Base-by-base conservation (phyloP, 2,797 vertebrate species). In the Xerus rutilus region DNA sequence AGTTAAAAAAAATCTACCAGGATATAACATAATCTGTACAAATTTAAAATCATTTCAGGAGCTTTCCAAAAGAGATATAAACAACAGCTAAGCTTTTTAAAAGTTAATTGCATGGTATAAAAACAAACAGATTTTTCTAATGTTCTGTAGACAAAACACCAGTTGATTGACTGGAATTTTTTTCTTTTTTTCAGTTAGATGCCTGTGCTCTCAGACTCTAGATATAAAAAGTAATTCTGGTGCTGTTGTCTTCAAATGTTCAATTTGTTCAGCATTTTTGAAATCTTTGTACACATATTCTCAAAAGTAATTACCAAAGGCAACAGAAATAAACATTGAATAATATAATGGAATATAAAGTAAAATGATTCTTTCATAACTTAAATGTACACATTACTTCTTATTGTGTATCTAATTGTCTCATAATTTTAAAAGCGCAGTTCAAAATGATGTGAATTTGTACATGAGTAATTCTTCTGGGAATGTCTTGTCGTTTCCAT, bases 231-330 rank as follows among this genome's bases (percentile, higher is more conserved):
- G 72, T 87, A 84, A 93, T 95, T 92, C 96, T 10, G 5, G 35
- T 84, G 39, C 57, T 73, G 0, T 96, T 86, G 25, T 94, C 23
- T 85, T 93, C 96, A 92, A 72, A 65, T 78, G 57, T 94, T 95
- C n/a, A 90, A 7, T 95, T 96, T 96, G 43, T 86, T 96, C 91
- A 82, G 72, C 67, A 91, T 94, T 97, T 95, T 89, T 96, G 49
- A 88, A 76, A 84, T 67, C 72, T 89, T 96, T 92, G 67, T 76
- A 18, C 86, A 0, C 54, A 23, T 79, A 54, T 25, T 89, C 73
- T 96, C 88, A 96, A 30, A 95, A 87, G 86, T 95, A 95, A 96
- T 96, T 97, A 91, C 52, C 95, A 87, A 93, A 85, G 87, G 57
- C 54, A 95, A 62, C 47, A 86, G 32, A 54, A 92, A 79, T 94